Evolutionary conservation across 2,888 invertebrate genomes (phyloP).

Genomic region (Alitta virens): DNA sequence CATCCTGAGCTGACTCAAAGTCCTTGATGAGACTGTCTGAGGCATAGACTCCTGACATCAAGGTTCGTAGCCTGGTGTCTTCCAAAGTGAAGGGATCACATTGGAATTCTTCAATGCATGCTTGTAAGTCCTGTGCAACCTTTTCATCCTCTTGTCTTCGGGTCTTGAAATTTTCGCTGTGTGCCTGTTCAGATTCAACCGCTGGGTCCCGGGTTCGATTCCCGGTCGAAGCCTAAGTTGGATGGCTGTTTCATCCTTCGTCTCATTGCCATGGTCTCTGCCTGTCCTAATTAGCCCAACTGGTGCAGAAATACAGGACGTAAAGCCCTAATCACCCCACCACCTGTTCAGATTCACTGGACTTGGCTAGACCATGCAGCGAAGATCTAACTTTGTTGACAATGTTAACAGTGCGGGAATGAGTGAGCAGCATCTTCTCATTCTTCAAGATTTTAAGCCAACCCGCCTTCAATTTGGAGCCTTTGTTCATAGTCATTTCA

Average conservation of each 20-base stretch:
- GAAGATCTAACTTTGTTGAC: neutral
- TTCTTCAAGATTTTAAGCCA: constrained; percentile 1
- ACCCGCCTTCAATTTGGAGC: constrained; percentile 1
- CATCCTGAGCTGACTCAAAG: no score
- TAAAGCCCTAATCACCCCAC: no score
- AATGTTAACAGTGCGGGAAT: neutral
- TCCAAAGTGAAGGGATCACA: neutral
- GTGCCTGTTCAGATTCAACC: neutral
- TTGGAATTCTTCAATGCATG: neutral
- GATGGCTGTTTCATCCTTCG: no score
- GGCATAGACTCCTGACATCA: neutral
- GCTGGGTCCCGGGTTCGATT: no score
- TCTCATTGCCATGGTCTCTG: no score
- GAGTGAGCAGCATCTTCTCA: neutral
- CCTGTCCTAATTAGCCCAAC: no score
- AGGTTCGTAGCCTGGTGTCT: neutral
- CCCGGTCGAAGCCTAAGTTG: no score
- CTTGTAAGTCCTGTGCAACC: neutral
- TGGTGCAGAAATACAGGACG: no score
- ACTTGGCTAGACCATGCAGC: neutral
- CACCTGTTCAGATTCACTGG: neutral
- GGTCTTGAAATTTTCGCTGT: neutral
- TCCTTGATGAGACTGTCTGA: neutral
- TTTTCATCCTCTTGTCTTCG: neutral
- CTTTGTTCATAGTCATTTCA: constrained; percentile 5